A percentile compares a stretch with the other conserved stretches of the same genome.
Conservation (phyloP, 2,888 invertebrate genomes). For the Heliconius sara region DNA sequence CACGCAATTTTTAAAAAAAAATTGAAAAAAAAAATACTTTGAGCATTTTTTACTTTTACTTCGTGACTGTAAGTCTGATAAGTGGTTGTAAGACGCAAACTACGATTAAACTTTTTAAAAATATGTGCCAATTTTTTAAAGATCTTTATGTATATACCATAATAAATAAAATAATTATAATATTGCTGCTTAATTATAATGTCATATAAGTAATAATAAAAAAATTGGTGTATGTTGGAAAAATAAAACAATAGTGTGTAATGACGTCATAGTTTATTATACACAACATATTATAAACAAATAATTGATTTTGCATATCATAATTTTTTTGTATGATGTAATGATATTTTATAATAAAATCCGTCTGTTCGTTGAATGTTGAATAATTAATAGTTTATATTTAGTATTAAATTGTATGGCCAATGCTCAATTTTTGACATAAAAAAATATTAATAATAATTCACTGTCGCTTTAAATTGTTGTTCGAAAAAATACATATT, state of each 20-base stretch:
- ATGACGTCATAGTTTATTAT: neutral
- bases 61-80: constrained; percentile 22
- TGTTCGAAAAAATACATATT: neutral
- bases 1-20: neutral
- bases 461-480: constrained; percentile 6
- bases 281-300: neutral
- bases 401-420: neutral
- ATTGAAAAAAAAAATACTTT: neutral
- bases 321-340: neutral
- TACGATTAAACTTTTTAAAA: neutral
- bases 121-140: constrained; percentile 15
- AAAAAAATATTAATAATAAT: neutral
- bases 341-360: neutral
- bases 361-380: constrained; percentile 11
- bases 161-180: neutral
- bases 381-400: neutral
- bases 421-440: constrained; percentile 14
- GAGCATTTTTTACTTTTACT: neutral
- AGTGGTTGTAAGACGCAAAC: constrained; percentile 22
- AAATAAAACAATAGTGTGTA: neutral
- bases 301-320: constrained; percentile 15
- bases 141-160: constrained; percentile 10
- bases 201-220: neutral
- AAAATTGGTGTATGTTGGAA: neutral
- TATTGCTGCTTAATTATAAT: neutral